Base-by-base conservation (phyloP, 2,113 vertebrate genomes). In the Oncorhynchus gorbuscha region DNA sequence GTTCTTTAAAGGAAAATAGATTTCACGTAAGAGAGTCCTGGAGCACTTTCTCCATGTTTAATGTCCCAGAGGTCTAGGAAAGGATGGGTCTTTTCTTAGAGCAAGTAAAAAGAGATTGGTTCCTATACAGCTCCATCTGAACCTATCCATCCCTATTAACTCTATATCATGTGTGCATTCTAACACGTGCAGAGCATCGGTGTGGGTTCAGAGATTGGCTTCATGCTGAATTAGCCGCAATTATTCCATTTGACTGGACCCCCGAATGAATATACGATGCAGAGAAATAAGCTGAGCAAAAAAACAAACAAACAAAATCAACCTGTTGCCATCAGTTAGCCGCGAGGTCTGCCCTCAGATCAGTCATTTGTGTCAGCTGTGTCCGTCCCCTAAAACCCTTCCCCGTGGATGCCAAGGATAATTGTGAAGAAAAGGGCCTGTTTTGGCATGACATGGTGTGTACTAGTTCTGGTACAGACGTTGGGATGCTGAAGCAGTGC, bases 1-100 rank as follows among this genome's bases (percentile, higher is more conserved):
- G 79, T 77, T 85, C 80, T 80, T 83, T 89, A 86, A 84, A 83
- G 78, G 78, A 76, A 88, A 86, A 89, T 86, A 49, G 76, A 91
- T 89, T 87, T 88, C 76, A 75, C 61, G 22, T 83, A 83, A 84
- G 81, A 72, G 83, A 89, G 78, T 82, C 81, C 76, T 73, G 73
- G 80, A 80, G 85, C 78, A 81, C 78, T 88, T 89, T 84, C 74
- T 71, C 76, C 74, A 71, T 69, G 83, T 80, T 83, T 76, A 87
- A 75, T 75, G 79, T 85, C 84, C 81, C 86, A 74, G 1, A 14
- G 79, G 80, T 66, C 64, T 75, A 75, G 58, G 0, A 75, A 83
- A 51, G 79, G 82, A 77, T 81, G 74, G 77, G 73, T 81, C 72
- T 83, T 73, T 80, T 28, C 76, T 64, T 70, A 72, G 71, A 84